A percentile compares a stretch with the other conserved stretches of the same genome.
phyloP scores from a whole-genome alignment of 2,888 invertebrate genomes.

The Endotricha flammealis region DNA sequence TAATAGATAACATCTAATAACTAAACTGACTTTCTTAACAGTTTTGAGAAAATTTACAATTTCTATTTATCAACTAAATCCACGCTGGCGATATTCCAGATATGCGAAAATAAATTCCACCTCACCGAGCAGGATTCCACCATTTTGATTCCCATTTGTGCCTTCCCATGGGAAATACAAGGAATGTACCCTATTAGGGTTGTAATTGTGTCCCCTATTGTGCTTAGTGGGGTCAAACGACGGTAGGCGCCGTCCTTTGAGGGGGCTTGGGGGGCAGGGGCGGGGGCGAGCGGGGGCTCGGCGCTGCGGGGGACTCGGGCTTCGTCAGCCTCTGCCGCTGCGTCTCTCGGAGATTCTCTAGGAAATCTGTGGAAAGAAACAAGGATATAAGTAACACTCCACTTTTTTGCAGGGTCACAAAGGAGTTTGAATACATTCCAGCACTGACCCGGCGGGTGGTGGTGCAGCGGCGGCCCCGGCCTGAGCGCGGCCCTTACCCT shows the following conservation, averaged over 20 bases:
- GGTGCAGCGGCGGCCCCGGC: conserved; percentile 55
- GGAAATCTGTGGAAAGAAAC: conserved; percentile 66
- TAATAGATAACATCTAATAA: too few relatives aligned
- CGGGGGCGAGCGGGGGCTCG: conserved; percentile 44
- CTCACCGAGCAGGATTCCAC: too few relatives aligned
- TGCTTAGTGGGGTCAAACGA: conserved; percentile 40
- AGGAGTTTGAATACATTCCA: conserved; percentile 15
- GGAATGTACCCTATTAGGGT: background rate
- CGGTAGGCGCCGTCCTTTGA: conserved; percentile 43
- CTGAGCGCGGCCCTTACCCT: conserved; percentile 53
- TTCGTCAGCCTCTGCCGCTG: conserved; percentile 45
- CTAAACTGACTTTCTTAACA: too few relatives aligned
- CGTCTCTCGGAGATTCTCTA: conserved; percentile 63
- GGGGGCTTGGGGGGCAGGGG: conserved; percentile 59
- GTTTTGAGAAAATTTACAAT: too few relatives aligned
- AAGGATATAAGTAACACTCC: too few relatives aligned
- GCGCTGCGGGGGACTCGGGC: conserved; percentile 26
- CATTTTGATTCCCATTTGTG: too few relatives aligned
- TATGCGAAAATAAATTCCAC: too few relatives aligned
- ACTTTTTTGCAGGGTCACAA: conserved; percentile 5
- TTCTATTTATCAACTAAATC: too few relatives aligned
- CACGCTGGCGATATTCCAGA: too few relatives aligned
- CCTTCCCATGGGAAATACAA: background rate
- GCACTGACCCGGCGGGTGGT: conserved; percentile 67
- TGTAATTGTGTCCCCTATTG: background rate